These are phyloP conservation scores for Eupeodes latifasciatus DNA, from an alignment of 2,888 invertebrate species.

Conservation along the genomic window DNA sequence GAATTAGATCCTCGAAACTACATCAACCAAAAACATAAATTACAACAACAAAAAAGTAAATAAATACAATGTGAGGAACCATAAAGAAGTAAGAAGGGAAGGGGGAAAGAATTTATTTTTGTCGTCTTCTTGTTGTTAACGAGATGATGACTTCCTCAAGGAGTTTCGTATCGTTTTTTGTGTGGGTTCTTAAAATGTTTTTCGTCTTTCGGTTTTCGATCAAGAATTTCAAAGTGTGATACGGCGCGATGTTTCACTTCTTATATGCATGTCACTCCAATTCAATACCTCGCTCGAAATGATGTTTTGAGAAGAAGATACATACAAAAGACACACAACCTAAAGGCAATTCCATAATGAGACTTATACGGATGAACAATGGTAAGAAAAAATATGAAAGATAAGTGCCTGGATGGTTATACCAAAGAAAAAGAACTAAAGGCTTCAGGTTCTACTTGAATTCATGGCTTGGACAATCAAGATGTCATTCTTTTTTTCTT, in stretches of 20 bases:
- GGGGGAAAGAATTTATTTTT: background rate
- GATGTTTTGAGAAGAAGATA: background rate
- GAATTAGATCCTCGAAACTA: constrained; percentile 71
- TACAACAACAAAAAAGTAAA: constrained; percentile 47
- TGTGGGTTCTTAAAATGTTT: constrained; percentile 55
- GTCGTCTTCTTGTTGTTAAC: constrained; percentile 34
- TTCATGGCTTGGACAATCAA: constrained; percentile 60
- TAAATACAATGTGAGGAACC: constrained; percentile 24
- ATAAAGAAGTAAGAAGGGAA: no score
- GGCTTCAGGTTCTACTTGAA: constrained; percentile 49
- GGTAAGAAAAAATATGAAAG: constrained; percentile 48
- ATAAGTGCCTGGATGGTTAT: constrained; percentile 47
- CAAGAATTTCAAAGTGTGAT: constrained; percentile 40
- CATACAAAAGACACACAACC: constrained; percentile 20
- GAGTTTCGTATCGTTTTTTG: constrained; percentile 34
- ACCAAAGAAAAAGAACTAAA: background rate
- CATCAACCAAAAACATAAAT: constrained; percentile 18
- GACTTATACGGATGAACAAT: constrained; percentile 66
- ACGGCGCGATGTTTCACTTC: background rate
- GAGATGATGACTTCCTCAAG: constrained; percentile 75
- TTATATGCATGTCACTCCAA: constrained; percentile 53
- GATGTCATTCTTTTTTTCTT: constrained; percentile 63
- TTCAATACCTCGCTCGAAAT: constrained; percentile 25
- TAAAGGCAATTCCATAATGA: constrained; percentile 64
- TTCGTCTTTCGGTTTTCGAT: constrained; percentile 14